Base-by-base conservation (phyloP, 2,797 vertebrate genomes). In the Hypotaenidia philippensis region DNA sequence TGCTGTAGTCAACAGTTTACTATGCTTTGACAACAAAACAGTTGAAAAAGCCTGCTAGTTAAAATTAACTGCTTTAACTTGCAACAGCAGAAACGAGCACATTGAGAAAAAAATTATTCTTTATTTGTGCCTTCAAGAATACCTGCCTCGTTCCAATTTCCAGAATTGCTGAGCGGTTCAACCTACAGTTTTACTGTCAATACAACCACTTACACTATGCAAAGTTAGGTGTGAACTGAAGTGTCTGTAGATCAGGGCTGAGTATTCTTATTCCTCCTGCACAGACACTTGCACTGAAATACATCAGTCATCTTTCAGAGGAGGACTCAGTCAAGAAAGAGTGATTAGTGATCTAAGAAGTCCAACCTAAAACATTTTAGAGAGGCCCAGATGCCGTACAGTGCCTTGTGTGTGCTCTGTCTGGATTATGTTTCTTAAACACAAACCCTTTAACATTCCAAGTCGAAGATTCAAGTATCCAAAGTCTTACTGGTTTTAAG, bases 401-500 rank as follows among this genome's bases (percentile, higher is more conserved):
- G 49, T 10, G 11, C 3, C 44, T 70, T 27, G 27, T 31, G 29
- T 26, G 47, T 5, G 20, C 79, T 91, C 76, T 38, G 90, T 76
- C 83, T 69, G 27, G 11, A 55, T 71, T 59, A 25, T 6, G 11
- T 66, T 86, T 87, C 82, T 69, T 64, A 76, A 72, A 89, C 1
- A 4, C 57, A 92, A 86, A 83, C 17, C 45, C 59, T 71, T 94
- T 40, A 86, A 61, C 22, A 38, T 57, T 70, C 23, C 59, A 92
- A 69, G 47, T 0, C 49, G 60, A 89, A 77, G 65, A 87, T 86
- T 92, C 91, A 96, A 91, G 89, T 78, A 95, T 66, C 66, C 29
- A 53, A 90, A 70, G 13, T 59, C 40, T 60, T 79, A 92, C 59
- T 82, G 89, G 47, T 88, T 91, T 92, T 44, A 89, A 92, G 72